A percentile compares a stretch with the other conserved stretches of the same genome.
phyloP scores from a whole-genome alignment of 2,797 vertebrate genomes.

The Syndactyla subalaris region DNA sequence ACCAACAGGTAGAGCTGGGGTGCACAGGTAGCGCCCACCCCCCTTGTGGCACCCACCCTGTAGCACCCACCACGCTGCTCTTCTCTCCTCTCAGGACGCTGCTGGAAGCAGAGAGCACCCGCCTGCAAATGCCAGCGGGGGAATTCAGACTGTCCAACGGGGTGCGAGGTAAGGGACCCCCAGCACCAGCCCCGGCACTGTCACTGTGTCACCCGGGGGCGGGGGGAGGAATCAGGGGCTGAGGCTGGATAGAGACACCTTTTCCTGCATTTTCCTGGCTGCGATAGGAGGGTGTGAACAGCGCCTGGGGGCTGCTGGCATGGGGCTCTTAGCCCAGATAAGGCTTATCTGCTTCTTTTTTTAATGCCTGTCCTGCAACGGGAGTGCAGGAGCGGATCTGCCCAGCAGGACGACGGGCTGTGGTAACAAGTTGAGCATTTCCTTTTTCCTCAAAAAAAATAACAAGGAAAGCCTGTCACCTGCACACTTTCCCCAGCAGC shows the following conservation, averaged over 20 bases:
- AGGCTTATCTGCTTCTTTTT: not conserved
- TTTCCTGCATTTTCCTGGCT: accelerated
- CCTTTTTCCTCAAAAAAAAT: not conserved
- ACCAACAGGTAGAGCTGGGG: not conserved
- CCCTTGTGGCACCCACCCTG: not conserved
- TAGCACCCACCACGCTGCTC: not conserved
- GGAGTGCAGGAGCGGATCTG: not conserved
- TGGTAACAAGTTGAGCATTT: not conserved
- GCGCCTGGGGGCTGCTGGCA: not conserved
- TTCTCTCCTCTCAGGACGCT: slow-evolving; percentile 67
- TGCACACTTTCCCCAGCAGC: not conserved
- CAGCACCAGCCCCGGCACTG: accelerated
- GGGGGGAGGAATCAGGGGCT: accelerated
- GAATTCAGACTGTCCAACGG: slow-evolving; percentile 38
- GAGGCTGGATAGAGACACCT: not conserved
- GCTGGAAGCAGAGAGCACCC: slow-evolving; percentile 78
- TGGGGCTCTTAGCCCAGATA: not conserved
- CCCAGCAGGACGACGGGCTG: not conserved
- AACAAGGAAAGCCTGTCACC: not conserved
- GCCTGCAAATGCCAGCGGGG: slow-evolving; percentile 55
- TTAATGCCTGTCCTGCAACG: not conserved
- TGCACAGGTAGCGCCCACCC: not conserved
- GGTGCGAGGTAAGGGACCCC: slow-evolving; percentile 35
- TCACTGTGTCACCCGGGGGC: not conserved
- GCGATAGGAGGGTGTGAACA: not conserved